These are phyloP conservation scores for Drosophila busckii DNA, from an alignment of 1,140 invertebrate species.

Conservation along the genomic window DNA sequence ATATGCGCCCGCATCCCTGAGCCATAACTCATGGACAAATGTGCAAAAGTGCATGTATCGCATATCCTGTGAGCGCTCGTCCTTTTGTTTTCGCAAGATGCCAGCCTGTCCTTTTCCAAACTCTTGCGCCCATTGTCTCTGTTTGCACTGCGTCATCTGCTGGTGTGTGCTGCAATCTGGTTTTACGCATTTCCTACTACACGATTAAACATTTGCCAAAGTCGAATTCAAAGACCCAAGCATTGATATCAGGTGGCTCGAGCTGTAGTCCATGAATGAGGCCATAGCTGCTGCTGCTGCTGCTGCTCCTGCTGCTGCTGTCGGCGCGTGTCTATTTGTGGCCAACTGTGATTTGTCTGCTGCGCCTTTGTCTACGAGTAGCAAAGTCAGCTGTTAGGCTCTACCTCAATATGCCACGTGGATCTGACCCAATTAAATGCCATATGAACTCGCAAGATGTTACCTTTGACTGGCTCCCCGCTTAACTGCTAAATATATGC, in stretches of 20 bases:
- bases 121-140: constrained; percentile 29
- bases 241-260: constrained; percentile 49
- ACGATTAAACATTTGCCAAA: constrained; percentile 62
- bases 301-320: constrained; percentile 1
- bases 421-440: constrained; percentile 32
- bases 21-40: constrained; percentile 72
- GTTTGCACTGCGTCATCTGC: constrained; percentile 58
- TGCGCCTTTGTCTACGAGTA: constrained; percentile 21
- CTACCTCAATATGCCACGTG: constrained; percentile 44
- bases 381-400: constrained; percentile 53
- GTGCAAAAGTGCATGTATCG: constrained; percentile 75
- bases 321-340: constrained; percentile 56
- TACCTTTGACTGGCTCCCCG: not conserved
- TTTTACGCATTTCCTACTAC: constrained; percentile 63
- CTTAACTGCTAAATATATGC: too few relatives aligned
- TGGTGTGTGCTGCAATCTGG: constrained; percentile 69
- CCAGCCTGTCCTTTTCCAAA: constrained; percentile 4
- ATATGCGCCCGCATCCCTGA: constrained; percentile 66
- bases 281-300: not conserved
- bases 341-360: constrained; percentile 67
- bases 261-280: not conserved
- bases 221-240: constrained; percentile 2
- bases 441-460: constrained; percentile 22
- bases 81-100: constrained; percentile 52
- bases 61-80: constrained; percentile 60